These are phyloP conservation scores for Helicoverpa zea DNA, from an alignment of 1,140 invertebrate species.

Conservation along the genomic window DNA sequence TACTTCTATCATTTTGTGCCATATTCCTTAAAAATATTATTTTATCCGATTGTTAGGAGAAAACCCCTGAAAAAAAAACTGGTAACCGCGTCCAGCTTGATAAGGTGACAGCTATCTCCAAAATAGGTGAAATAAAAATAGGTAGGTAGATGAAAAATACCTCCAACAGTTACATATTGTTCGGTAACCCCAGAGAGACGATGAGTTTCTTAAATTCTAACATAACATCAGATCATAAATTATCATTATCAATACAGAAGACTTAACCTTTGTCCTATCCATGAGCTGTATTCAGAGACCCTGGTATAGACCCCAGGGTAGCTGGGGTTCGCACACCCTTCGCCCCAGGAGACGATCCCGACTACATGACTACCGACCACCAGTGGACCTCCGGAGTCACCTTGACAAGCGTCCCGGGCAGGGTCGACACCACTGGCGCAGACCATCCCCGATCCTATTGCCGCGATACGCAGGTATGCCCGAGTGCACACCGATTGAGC, in stretches of 20 bases:
- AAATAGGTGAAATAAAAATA: too few relatives aligned
- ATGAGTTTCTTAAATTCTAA: background rate
- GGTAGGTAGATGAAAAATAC: too few relatives aligned
- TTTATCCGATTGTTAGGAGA: too few relatives aligned
- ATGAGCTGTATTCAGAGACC: constrained; percentile 86
- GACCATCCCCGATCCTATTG: constrained; percentile 76
- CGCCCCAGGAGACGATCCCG: constrained; percentile 92
- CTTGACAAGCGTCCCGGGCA: constrained; percentile 88
- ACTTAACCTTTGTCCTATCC: constrained; percentile 63
- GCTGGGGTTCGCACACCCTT: constrained; percentile 89
- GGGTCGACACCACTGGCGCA: constrained; percentile 74
- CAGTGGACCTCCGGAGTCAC: constrained; percentile 90
- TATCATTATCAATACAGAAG: constrained; percentile 8
- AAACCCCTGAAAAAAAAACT: too few relatives aligned
- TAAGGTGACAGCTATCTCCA: too few relatives aligned
- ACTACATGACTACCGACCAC: constrained; percentile 84
- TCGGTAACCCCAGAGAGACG: too few relatives aligned
- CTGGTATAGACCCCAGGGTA: constrained; percentile 94
- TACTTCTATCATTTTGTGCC: too few relatives aligned
- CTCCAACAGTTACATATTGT: too few relatives aligned
- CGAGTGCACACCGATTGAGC: constrained; percentile 64
- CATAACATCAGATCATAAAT: constrained; percentile 7
- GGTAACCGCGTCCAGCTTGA: too few relatives aligned
- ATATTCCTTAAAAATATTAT: too few relatives aligned
- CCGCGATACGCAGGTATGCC: constrained; percentile 70